These are phyloP conservation scores for Steatocranus sp. DNA, from an alignment of 2,797 vertebrate genomes.

Conservation along the genomic window DNA sequence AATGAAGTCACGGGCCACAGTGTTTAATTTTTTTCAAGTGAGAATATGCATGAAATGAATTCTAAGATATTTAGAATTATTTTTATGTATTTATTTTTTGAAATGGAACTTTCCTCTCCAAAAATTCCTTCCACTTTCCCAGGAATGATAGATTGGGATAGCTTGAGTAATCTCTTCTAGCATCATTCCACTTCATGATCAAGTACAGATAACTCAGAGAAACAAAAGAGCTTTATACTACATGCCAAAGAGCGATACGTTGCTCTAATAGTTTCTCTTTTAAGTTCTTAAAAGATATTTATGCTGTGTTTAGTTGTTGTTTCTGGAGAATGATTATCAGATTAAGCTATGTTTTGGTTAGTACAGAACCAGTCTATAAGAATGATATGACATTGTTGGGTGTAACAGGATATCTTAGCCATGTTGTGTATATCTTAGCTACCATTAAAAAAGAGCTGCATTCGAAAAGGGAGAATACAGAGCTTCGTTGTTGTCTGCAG, in stretches of 20 bases:
- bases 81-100: neutral
- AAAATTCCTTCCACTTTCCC: neutral
- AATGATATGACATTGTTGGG: neutral
- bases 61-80: neutral
- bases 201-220: neutral
- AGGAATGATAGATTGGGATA: neutral
- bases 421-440: neutral
- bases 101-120: neutral
- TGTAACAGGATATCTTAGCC: neutral
- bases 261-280: neutral
- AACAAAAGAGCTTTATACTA: neutral
- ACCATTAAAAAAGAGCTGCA: conserved; percentile 17
- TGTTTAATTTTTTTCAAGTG: neutral
- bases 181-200: neutral
- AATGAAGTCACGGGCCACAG: neutral
- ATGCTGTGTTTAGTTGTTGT: neutral
- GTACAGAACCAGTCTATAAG: neutral
- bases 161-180: neutral
- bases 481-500: conserved; percentile 4
- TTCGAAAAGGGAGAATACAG: neutral
- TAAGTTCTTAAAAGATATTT: neutral
- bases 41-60: neutral
- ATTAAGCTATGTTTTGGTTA: neutral
- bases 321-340: neutral
- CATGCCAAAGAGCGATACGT: neutral